Evolutionary conservation across 2,113 vertebrate species (phyloP), one percentile per base, ranked within the genome.

Genomic region (Prionailurus viverrinus): DNA sequence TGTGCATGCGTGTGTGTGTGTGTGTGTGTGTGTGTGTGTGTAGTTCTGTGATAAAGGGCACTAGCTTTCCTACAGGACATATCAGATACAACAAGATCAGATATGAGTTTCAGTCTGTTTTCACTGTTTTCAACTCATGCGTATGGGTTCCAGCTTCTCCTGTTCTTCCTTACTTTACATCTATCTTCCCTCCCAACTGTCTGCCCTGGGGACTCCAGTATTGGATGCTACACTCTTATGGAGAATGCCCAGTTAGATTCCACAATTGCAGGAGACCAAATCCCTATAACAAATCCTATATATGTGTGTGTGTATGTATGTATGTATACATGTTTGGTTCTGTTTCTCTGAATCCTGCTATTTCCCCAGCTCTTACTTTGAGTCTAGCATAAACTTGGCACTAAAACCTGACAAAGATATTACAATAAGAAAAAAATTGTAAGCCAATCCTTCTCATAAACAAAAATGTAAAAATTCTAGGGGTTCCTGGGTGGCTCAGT

Each of bases 281-380:
- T 82, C n/a, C 36, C 25, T 97, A 7, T 66, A n/a, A 61, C 23
- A 89, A 92, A 27, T 51, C 2, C 0, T 48, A 25, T 55, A 7
- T 66, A 11, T 88, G 51, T 48, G 41, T 71, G 36, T 63, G 21
- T 92, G 31, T 68, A 1, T 48, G 18, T 71, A 33, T 84, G 39
- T 73, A 2, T 41, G 18, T 80, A 31, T 82, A 11, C 65, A 5
- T 82, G 33, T 79, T 12, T 82, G 7, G 10, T 92, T 81, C 41
- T 95, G 25, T 29, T 58, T 95, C 31, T 95, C 85, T 95, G 61
- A 76, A 91, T 91, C 48, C 51, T 84, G 27, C 68, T 76, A 36
- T 48, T 71, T 93, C 53, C 29, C 36, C 45, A 51, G 7, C 58
- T 69, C 12, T 89, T 97, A 86, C 76, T 91, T 29, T n/a, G 33